Evolutionary conservation across 53 echinoderm and acorn worm species (phyloP).

Genomic region (Mesocentrotus franciscanus): DNA sequence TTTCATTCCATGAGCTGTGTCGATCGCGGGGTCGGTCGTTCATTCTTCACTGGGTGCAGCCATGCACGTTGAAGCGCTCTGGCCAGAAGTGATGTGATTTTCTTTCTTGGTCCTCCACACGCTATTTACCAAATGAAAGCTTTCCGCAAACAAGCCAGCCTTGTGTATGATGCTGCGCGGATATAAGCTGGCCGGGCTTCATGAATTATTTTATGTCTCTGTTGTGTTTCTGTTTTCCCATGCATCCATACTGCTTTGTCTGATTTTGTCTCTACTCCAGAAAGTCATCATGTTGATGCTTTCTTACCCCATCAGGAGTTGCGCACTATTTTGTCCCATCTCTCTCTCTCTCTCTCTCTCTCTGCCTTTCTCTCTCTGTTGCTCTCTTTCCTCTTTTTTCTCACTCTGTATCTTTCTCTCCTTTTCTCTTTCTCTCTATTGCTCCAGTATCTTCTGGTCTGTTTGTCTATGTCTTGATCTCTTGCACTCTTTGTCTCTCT

Average conservation of each 20-base stretch:
- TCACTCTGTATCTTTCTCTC: too few species aligned
- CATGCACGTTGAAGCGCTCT: neutral
- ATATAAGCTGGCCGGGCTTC: neutral
- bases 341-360: neutral
- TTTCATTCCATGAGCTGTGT: neutral
- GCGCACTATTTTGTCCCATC: neutral
- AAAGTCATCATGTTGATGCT: neutral
- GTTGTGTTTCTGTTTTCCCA: neutral
- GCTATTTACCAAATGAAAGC: conserved; percentile 37
- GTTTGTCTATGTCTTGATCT: neutral
- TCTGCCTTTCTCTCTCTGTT: neutral
- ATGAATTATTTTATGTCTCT: neutral
- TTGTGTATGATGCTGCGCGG: neutral
- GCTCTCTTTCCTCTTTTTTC: neutral
- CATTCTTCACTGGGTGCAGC: conserved; percentile 2
- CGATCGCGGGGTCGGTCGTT: neutral
- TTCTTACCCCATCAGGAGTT: neutral
- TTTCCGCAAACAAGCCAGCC: conserved; percentile 27
- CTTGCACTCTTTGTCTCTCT: neutral
- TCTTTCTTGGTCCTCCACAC: neutral
- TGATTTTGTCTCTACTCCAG: neutral
- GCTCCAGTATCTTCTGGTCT: neutral
- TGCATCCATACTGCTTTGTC: neutral
- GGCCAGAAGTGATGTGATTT: neutral
- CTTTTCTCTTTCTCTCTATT: neutral